Base-by-base conservation (phyloP, 2,113 vertebrate genomes). In the Paralichthys olivaceus region DNA sequence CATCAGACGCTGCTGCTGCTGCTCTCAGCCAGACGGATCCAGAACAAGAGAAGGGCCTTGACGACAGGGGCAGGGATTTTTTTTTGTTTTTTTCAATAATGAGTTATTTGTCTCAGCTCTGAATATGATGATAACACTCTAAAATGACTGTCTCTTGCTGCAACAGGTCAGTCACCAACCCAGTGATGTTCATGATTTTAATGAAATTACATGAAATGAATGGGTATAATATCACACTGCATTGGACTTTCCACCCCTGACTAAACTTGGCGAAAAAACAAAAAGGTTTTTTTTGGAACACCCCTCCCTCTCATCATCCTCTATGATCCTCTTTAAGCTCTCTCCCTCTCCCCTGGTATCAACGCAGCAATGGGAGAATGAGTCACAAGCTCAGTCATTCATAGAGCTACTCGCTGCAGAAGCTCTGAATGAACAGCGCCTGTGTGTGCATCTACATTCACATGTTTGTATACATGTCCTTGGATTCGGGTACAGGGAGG, bases 321-420 rank as follows among this genome's bases (percentile, higher is more conserved):
- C 56, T 32, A 29, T 43, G 32, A 53, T 78, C 60, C 60, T 72
- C 54, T 75, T 55, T 51, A 69, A 12, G 59, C 55, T 19, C 57
- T 66, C 53, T 63, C 60, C 29, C 67, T 64, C 70, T 58, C 79
- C 51, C 59, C 55, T 59, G 29, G 69, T 73, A 83, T 85, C 61
- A 59, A 77, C 54, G 58, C 63, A 81, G 80, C 69, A 43, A 69
- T 34, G 55, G 53, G 76, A 88, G 77, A 88, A 91, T 93, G 90
- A 93, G 72, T 91, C 90, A 92, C 81, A 70, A 62, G 81, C 84
- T 87, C 84, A 82, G 80, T 90, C 86, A 85, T 86, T 92, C 77
- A 66, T 56, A 84, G 82, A 92, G 62, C 77, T 72, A 78, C 69
- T 76, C 82, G 58, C 85, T 81, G 83, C 77, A 74, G 77, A 85